Conservation (phyloP, 1,140 invertebrate species). For the Drosophila cardini region DNA sequence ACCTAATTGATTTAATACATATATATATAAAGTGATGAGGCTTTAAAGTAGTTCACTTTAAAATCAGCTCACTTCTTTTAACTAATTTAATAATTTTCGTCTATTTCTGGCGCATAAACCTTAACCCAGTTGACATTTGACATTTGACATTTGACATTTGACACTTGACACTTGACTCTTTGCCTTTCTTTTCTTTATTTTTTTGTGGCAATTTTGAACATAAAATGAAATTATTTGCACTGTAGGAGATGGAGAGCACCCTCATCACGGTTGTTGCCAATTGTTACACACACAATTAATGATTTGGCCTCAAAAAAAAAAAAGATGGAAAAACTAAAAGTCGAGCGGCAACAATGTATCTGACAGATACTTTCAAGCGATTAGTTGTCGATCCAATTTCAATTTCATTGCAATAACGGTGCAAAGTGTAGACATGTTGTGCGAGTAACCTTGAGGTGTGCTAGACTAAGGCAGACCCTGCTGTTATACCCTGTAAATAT, state of each 20-base stretch:
- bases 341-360: slow-evolving; percentile 43
- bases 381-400: slow-evolving; percentile 72
- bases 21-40: no score
- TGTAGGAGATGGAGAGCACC: slow-evolving; percentile 33
- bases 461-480: neutral
- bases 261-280: slow-evolving; percentile 52
- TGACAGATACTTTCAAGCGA: slow-evolving; percentile 65
- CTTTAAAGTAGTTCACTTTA: no score
- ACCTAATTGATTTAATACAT: no score
- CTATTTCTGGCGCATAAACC: no score
- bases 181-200: slow-evolving; percentile 13
- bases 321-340: slow-evolving; percentile 7
- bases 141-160: neutral
- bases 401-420: slow-evolving; percentile 61
- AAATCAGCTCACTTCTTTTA: no score
- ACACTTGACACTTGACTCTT: slow-evolving; percentile 12
- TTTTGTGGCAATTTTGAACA: slow-evolving; percentile 3
- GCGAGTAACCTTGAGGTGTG: slow-evolving; percentile 49
- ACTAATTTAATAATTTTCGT: no score
- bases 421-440: slow-evolving; percentile 3
- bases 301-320: slow-evolving; percentile 58
- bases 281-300: slow-evolving; percentile 71
- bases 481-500: neutral
- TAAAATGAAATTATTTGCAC: slow-evolving; percentile 43
- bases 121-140: no score